Conservation (phyloP, 2,888 invertebrate genomes). For the Eupithecia subumbrata region DNA sequence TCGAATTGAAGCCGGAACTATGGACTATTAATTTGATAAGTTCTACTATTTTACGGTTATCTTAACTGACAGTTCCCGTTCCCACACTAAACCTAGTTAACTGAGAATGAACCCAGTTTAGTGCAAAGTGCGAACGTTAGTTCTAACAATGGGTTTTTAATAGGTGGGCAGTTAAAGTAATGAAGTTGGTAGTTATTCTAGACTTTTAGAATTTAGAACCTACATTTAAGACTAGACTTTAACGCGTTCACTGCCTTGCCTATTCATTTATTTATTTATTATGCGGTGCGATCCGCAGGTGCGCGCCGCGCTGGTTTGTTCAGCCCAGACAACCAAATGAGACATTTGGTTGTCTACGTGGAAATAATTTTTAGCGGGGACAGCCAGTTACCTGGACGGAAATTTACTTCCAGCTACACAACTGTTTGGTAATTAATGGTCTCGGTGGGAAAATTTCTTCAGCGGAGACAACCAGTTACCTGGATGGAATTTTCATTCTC, state of each 20-base stretch:
- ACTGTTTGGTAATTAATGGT: too few relatives aligned
- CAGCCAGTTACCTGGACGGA: too few relatives aligned
- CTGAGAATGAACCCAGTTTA: constrained; percentile 3
- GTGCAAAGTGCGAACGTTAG: constrained; percentile 7
- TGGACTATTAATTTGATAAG: constrained; percentile 27
- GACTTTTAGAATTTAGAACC: not conserved
- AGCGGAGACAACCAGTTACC: too few relatives aligned
- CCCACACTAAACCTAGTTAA: constrained; percentile 18
- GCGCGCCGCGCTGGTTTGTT: too few relatives aligned
- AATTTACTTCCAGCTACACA: too few relatives aligned
- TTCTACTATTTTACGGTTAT: constrained; percentile 28
- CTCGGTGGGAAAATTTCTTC: too few relatives aligned
- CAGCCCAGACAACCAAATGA: too few relatives aligned
- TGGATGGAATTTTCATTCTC: too few relatives aligned
- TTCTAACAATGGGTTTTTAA: constrained; percentile 13
- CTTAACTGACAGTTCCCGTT: constrained; percentile 23
- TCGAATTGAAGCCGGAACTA: constrained; percentile 31
- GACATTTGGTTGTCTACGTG: too few relatives aligned
- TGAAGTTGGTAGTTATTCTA: not conserved
- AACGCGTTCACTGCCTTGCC: not conserved
- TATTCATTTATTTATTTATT: too few relatives aligned
- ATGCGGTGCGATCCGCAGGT: too few relatives aligned
- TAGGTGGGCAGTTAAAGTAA: not conserved
- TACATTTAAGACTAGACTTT: not conserved
- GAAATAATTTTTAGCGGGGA: too few relatives aligned